Evolutionary conservation across 2,888 invertebrate species (phyloP).

Genomic region (Drosophila gaucha): DNA sequence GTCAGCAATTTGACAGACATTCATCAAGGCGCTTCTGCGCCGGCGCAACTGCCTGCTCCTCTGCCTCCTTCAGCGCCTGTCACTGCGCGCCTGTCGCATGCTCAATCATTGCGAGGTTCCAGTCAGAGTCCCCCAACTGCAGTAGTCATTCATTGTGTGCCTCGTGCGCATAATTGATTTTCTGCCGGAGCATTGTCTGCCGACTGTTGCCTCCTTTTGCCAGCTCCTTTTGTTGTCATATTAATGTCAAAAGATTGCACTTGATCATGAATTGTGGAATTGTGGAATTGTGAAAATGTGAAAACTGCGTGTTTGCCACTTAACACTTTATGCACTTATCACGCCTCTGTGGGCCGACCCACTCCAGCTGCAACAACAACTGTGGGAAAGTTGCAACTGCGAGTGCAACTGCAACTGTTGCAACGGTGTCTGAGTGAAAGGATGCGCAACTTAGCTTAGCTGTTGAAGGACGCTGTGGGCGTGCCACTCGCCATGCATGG

Average conservation of each 20-base stretch:
- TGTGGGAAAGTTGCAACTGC: conserved; percentile 48
- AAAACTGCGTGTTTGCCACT: conserved; percentile 72
- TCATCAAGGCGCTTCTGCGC: conserved; percentile 61
- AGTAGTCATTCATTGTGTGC: conserved; percentile 67
- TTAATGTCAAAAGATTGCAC: conserved; percentile 81
- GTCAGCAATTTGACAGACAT: conserved; percentile 81
- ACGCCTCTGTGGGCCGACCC: conserved; percentile 52
- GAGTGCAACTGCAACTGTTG: conserved; percentile 9
- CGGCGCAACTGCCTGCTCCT: background rate
- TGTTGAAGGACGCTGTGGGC: conserved; percentile 48
- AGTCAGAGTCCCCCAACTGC: conserved; percentile 19
- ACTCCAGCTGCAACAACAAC: conserved; percentile 35
- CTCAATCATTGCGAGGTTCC: conserved; percentile 58
- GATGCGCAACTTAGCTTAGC: conserved; percentile 36
- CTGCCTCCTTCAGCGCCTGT: conserved; percentile 30
- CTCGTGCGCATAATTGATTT: conserved; percentile 77
- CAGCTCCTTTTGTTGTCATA: conserved; percentile 73
- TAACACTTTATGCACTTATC: conserved; percentile 58
- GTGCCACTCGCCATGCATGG: conserved; percentile 52
- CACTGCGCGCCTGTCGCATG: conserved; percentile 67
- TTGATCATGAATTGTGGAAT: conserved; percentile 79
- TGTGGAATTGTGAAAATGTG: conserved; percentile 42
- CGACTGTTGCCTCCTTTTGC: conserved; percentile 24
- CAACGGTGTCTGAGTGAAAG: conserved; percentile 57
- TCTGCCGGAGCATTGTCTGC: conserved; percentile 27